These are phyloP conservation scores for Netelia virgata DNA, from an alignment of 2,888 invertebrate species.

Conservation along the genomic window DNA sequence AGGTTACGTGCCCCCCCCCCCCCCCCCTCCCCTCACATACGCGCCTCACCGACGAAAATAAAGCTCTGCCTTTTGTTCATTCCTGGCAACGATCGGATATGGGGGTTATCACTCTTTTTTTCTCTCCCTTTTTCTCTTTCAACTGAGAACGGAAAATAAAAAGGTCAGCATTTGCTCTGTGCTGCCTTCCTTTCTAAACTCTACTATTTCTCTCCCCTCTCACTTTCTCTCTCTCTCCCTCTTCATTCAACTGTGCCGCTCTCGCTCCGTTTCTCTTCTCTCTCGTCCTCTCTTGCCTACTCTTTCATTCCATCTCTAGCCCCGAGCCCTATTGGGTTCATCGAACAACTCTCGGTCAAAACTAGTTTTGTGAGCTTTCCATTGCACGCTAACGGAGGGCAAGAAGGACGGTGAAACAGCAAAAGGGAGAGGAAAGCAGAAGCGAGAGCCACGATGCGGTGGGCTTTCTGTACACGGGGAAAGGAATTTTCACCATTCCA, in stretches of 20 bases:
- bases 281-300: conserved; percentile 30
- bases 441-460: conserved; percentile 4
- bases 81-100: conserved; percentile 64
- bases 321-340: conserved; percentile 55
- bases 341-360: conserved; percentile 58
- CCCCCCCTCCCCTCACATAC: background rate
- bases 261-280: conserved; percentile 6
- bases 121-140: conserved; percentile 5
- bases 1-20: background rate
- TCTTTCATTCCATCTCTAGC: conserved; percentile 40
- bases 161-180: conserved; percentile 55
- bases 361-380: conserved; percentile 56
- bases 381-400: conserved; percentile 33
- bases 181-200: conserved; percentile 12
- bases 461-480: conserved; percentile 1
- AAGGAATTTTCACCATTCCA: conserved; percentile 45
- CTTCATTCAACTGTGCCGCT: conserved; percentile 11
- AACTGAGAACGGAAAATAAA: conserved; percentile 58
- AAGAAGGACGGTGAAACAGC: too few relatives aligned
- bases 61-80: conserved; percentile 64
- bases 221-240: conserved; percentile 14
- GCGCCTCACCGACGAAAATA: conserved; percentile 46
- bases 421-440: background rate
- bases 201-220: conserved; percentile 2
- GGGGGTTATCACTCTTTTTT: conserved; percentile 54